phyloP scores from a whole-genome alignment of 2,113 vertebrate genomes.

The Erythrocercus mccallii region DNA sequence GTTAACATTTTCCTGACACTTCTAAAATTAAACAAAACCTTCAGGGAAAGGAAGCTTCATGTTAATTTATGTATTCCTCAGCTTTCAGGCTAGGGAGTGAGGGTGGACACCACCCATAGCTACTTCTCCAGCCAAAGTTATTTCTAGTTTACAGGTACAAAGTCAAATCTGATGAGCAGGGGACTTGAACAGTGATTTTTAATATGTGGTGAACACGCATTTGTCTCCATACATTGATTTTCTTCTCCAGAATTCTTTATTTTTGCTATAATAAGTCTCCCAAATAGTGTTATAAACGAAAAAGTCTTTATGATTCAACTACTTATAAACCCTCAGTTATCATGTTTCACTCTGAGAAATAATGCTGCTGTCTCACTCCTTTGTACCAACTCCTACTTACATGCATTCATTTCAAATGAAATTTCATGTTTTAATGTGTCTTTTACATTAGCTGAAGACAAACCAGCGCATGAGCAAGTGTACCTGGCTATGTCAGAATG shows the following conservation, averaged over 20 bases:
- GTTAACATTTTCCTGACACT: slow-evolving; percentile 35
- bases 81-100: neutral
- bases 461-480: fast-evolving
- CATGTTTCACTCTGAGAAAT: neutral
- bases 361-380: neutral
- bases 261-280: neutral
- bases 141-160: neutral
- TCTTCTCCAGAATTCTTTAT: neutral
- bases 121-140: neutral
- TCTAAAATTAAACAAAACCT: slow-evolving; percentile 54
- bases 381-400: neutral
- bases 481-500: neutral
- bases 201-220: neutral
- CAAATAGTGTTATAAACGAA: neutral
- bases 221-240: neutral
- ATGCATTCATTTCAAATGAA: neutral
- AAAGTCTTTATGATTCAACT: neutral
- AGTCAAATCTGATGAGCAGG: neutral
- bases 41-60: slow-evolving; percentile 18
- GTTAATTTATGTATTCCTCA: slow-evolving; percentile 38
- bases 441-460: neutral
- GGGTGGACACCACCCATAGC: neutral
- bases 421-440: neutral
- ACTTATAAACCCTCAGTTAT: neutral
- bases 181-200: neutral